Evolutionary conservation across 2,888 invertebrate genomes (phyloP), one percentile per base, ranked within the genome.

Genomic region (Leptothorax acervorum): DNA sequence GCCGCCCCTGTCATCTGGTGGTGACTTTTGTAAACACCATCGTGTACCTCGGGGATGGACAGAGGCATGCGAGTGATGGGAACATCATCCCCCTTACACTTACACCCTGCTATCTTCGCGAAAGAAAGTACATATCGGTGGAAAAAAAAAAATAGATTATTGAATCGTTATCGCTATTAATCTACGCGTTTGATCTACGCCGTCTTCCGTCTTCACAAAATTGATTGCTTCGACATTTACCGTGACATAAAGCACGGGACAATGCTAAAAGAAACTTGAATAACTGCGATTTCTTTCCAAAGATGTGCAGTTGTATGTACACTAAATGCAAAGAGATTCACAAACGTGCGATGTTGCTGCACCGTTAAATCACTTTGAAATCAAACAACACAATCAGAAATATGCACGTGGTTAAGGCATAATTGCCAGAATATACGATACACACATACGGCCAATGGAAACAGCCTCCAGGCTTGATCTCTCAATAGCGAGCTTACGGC

Each of bases 11-110:
- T 94, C 93, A 94, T 94, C 94, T 95, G 94, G 90, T 91, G 92
- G 93, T 94, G 94, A 95, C 94, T 94, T 94, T 93, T 91, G 94
- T 94, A 94, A 94, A 94, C 93, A 94, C 63, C 65, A 62, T 31
- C 79, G 68, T 71, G 81, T 75, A 82, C 71, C 63, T 48, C 73
- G 51, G 63, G 68, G 82, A 85, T 66, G 84, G 83, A 74, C 82
- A 82, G 60, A 70, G 83, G 79, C 78, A 84, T 83, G 83, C 81
- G 18, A 66, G 53, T 65, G 85, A 86, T 85, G 82, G 73, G 85
- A 85, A 76, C 53, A 60, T 60, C 53, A 78, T 70, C 48, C 74
- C 79, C 53, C 31, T 53, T 60, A n/a, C 70, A 28, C 23, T 48
- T 60, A 35, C 71, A 53, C 23, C 28, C 48, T 35, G n/a, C 23